These are phyloP conservation scores for Drosophila kepulauana DNA, from an alignment of 1,140 invertebrate species.

Conservation along the genomic window DNA sequence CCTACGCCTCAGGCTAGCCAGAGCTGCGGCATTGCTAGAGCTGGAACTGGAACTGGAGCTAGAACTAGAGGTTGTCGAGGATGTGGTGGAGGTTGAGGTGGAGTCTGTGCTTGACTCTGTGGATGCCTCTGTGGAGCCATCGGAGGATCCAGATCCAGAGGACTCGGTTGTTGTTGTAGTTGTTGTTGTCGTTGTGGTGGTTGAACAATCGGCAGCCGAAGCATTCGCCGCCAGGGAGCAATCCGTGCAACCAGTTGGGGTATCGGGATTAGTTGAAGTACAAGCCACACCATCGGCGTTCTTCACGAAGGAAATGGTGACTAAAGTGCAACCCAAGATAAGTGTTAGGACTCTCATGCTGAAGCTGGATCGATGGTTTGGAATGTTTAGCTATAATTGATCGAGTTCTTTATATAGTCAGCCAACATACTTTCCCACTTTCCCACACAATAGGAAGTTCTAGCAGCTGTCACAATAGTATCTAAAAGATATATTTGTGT, in stretches of 20 bases:
- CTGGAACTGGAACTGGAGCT: not conserved
- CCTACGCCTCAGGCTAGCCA: not conserved
- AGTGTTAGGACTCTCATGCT: slow-evolving; percentile 8
- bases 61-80: not conserved
- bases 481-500: not conserved
- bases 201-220: not conserved
- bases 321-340: slow-evolving; percentile 3
- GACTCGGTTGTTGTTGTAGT: not conserved
- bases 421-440: not conserved
- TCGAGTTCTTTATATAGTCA: slow-evolving; percentile 15
- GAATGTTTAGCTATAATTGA: slow-evolving; percentile 1
- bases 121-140: not conserved
- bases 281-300: not conserved
- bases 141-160: not conserved
- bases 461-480: slow-evolving; percentile 15
- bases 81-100: not conserved
- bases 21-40: not conserved
- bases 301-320: slow-evolving; percentile 2
- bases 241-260: slow-evolving; percentile 7
- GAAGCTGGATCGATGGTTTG: not conserved
- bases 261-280: not conserved
- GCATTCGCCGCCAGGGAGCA: not conserved
- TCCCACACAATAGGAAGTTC: not conserved
- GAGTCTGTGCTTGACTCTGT: not conserved
- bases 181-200: not conserved